phyloP scores from a whole-genome alignment of 2,113 vertebrate species.

The Mustelus asterias region DNA sequence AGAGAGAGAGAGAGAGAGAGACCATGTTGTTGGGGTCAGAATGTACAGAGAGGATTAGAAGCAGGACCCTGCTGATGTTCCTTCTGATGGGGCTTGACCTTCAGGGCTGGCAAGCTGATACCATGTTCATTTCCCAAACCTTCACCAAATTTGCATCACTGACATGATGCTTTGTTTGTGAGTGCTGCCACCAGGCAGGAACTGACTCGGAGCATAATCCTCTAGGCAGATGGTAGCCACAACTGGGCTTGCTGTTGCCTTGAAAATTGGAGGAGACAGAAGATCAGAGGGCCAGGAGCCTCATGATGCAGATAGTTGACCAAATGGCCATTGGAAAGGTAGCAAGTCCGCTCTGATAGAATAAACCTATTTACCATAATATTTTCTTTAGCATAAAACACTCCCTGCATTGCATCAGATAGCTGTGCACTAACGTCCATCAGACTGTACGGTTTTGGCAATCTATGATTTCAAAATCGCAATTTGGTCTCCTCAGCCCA shows the following conservation, averaged over 20 bases:
- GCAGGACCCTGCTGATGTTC: too few relatives aligned
- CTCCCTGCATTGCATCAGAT: background rate
- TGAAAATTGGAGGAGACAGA: background rate
- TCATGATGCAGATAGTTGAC: background rate
- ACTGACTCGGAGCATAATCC: background rate
- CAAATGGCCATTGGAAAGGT: background rate
- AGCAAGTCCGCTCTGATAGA: background rate
- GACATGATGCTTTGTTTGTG: background rate
- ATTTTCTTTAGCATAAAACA: background rate
- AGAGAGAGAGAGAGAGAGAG: too few relatives aligned
- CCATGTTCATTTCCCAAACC: too few relatives aligned
- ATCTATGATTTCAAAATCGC: background rate
- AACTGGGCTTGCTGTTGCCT: background rate
- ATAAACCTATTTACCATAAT: background rate
- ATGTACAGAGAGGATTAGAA: too few relatives aligned
- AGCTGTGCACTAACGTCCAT: background rate
- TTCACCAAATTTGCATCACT: too few relatives aligned
- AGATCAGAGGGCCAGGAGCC: too few relatives aligned
- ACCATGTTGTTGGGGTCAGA: too few relatives aligned
- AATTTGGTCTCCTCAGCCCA: background rate
- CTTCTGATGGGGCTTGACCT: too few relatives aligned
- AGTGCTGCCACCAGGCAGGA: background rate
- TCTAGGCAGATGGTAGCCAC: background rate
- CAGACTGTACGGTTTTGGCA: background rate
- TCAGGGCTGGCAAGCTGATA: too few relatives aligned